phyloP scores from a whole-genome alignment of 1,140 invertebrate genomes.

The Periplaneta americana region DNA sequence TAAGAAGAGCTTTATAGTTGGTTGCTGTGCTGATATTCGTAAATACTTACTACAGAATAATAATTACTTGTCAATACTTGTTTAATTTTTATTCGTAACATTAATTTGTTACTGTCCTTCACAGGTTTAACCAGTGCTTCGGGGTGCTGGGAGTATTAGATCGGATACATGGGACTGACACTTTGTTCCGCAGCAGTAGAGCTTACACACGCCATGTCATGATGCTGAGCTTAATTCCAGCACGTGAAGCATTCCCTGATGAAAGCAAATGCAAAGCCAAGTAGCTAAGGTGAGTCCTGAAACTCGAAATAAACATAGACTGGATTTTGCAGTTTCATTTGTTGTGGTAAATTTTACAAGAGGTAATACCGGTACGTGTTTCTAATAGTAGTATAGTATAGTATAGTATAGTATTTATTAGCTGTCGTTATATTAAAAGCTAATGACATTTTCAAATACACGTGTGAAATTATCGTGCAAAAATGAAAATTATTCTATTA shows the following conservation, averaged over 20 bases:
- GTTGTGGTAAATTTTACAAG: neutral
- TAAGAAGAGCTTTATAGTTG: no score
- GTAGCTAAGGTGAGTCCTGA: neutral
- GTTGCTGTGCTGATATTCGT: no score
- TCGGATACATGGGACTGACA: constrained; percentile 79
- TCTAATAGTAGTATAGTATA: no score
- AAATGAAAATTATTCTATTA: no score
- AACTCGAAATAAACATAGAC: no score
- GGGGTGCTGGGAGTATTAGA: constrained; percentile 81
- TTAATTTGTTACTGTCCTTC: constrained; percentile 20
- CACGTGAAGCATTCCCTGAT: constrained; percentile 70
- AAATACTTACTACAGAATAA: no score
- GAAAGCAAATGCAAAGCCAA: constrained; percentile 37
- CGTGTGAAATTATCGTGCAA: no score
- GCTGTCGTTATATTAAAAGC: no score
- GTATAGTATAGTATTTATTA: no score
- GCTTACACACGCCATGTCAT: constrained; percentile 71
- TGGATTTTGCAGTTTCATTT: neutral
- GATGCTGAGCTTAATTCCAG: constrained; percentile 71
- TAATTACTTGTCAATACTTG: neutral
- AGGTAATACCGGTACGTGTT: no score
- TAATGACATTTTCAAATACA: no score
- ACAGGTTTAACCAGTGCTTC: constrained; percentile 79
- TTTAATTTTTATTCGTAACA: neutral
- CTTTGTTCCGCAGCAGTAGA: constrained; percentile 64